Evolutionary conservation across 2,113 vertebrate species (phyloP), one percentile per base, ranked within the genome.

Genomic region (Lophius piscatorius): DNA sequence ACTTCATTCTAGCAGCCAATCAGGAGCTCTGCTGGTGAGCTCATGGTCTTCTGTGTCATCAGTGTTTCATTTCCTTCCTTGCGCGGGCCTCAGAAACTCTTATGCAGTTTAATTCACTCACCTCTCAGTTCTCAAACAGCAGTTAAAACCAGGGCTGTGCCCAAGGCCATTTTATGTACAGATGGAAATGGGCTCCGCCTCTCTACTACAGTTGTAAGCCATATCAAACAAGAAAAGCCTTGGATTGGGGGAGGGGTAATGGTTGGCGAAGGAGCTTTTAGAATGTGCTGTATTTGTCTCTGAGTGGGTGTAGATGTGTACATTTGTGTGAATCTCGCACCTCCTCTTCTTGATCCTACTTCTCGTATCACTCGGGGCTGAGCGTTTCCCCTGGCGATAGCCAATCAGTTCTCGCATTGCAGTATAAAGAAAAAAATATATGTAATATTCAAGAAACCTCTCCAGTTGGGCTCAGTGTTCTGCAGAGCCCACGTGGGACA

Each of bases 331-430:
- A 62, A 12, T 81, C 28, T 71, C 55, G 56, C 36, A 44, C 84
- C 58, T 84, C 70, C 76, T 78, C 65, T 77, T 80, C 48, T 77
- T 62, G 24, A 74, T 78, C 57, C 57, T 81, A 70, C 70, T 84
- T 89, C 81, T 87, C 28, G 64, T 88, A 89, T 90, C 81, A 84
- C 81, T 80, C 21, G 64, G 78, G 74, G 81, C 61, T 82, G 80
- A 64, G 40, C 60, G 70, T 80, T 80, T 63, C 83, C 87, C 84
- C 80, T 63, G 78, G 85, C 70, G 86, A 90, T 89, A 86, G 85
- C 89, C 91, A 91, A 92, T 91, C 91, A 92, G 91, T 91, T 91
- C 90, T 90, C 87, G 82, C 89, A 78, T 89, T 92, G 89, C 89
- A 92, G 90, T 92, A 91, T 83, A 75, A 73, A 87, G 81, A 84